Conservation (phyloP, 2,797 vertebrate genomes). For the Borostomias antarcticus region DNA sequence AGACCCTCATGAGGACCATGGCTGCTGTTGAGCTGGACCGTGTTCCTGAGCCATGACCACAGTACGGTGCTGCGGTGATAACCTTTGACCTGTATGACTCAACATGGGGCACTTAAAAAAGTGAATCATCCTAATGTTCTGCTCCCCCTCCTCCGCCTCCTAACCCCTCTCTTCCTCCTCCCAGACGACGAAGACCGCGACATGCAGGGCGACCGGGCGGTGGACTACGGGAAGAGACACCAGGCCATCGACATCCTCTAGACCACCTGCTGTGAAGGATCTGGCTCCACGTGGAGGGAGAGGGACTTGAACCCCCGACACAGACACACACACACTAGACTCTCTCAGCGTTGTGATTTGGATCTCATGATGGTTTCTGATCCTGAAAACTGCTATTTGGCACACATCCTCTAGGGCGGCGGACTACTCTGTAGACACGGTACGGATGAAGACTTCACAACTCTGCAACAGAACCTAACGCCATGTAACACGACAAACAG, state of each 20-base stretch:
- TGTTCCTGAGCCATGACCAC: no score
- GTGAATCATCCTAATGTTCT: not conserved
- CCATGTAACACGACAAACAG: not conserved
- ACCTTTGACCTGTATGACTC: not conserved
- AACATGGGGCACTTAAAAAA: not conserved
- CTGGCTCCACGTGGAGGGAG: no score
- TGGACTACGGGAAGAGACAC: constrained; percentile 89
- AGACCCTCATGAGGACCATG: not conserved
- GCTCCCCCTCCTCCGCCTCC: not conserved
- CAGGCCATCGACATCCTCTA: constrained; percentile 87
- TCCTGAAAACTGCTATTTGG: no score
- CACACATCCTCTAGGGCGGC: not conserved
- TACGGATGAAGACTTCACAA: no score
- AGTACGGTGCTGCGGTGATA: not conserved
- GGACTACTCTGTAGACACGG: not conserved
- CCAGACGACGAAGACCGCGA: constrained; percentile 95
- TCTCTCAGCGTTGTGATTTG: constrained; percentile 1
- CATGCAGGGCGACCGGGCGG: constrained; percentile 86
- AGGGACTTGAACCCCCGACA: no score
- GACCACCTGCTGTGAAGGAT: no score
- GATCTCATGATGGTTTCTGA: not conserved
- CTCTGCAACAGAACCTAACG: no score
- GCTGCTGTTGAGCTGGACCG: not conserved
- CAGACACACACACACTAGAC: not conserved
- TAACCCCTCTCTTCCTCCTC: constrained; percentile 33